Percentiles rank a stretch among this genome's conserved stretches.
phyloP scores from a whole-genome alignment of 2,113 vertebrate genomes.

The Petaurus breviceps region DNA sequence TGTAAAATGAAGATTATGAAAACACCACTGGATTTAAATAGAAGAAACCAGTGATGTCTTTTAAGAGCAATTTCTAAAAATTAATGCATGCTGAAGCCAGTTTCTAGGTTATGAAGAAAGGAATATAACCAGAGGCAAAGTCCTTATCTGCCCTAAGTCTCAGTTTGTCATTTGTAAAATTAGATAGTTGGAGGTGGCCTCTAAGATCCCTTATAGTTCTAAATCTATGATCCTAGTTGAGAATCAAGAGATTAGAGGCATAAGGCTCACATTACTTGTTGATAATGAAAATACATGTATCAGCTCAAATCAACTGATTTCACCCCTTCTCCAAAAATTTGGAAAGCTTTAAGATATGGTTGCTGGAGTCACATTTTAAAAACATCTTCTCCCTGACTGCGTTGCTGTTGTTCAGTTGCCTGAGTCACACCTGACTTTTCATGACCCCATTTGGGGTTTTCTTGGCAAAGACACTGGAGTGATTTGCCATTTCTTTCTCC shows the following conservation, averaged over 20 bases:
- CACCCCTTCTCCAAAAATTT: background rate
- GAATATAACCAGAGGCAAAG: background rate
- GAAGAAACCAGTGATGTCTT: background rate
- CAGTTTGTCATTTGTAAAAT: background rate
- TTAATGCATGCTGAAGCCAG: background rate
- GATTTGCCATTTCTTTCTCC: too few relatives aligned
- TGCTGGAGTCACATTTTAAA: background rate
- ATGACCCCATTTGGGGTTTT: too few relatives aligned
- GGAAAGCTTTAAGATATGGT: background rate
- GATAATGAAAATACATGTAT: background rate
- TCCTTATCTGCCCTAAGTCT: background rate
- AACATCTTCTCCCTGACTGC: background rate
- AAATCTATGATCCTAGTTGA: background rate
- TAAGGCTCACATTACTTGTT: background rate
- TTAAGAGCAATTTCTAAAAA: background rate
- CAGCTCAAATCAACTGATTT: background rate
- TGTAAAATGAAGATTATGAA: background rate
- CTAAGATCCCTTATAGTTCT: background rate
- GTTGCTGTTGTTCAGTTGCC: too few relatives aligned
- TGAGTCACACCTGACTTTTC: too few relatives aligned
- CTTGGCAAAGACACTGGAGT: too few relatives aligned
- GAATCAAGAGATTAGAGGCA: background rate
- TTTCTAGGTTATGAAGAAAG: background rate
- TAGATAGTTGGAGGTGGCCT: background rate
- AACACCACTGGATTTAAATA: background rate